Percentiles rank a stretch among this genome's conserved stretches.
phyloP scores from a whole-genome alignment of 1,140 invertebrate species.

The Paralvinella palmiformis region DNA sequence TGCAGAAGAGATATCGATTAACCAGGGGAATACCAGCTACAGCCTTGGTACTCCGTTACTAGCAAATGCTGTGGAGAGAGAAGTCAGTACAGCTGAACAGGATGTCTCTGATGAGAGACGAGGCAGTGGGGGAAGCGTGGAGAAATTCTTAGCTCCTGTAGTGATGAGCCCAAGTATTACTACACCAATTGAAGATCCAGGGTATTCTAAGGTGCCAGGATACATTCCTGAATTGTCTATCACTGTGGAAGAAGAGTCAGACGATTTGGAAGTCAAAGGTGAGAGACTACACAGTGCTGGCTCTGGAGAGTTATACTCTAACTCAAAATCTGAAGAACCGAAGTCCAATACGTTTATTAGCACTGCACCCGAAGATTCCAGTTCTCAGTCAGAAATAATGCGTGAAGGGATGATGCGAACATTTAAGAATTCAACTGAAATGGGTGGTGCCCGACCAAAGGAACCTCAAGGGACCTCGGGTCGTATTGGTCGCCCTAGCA shows the following conservation, averaged over 20 bases:
- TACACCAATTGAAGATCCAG: slow-evolving; percentile 25
- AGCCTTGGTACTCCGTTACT: not conserved
- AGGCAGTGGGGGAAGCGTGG: slow-evolving; percentile 23
- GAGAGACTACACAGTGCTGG: not conserved
- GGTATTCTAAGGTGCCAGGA: slow-evolving; percentile 15
- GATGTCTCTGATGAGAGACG: slow-evolving; percentile 22
- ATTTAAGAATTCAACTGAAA: no score
- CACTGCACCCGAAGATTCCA: not conserved
- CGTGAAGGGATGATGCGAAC: no score
- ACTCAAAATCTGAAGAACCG: no score
- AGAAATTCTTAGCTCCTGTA: slow-evolving; percentile 2
- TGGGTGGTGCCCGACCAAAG: slow-evolving; percentile 18
- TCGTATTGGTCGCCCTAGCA: slow-evolving; percentile 25
- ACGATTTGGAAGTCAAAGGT: slow-evolving; percentile 4
- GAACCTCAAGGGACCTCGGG: not conserved
- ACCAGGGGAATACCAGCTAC: not conserved
- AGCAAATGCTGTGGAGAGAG: slow-evolving; percentile 3
- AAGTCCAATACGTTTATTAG: not conserved
- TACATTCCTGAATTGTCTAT: slow-evolving; percentile 1
- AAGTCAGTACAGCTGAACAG: slow-evolving; percentile 1
- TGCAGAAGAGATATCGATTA: not conserved
- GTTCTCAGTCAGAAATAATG: not conserved
- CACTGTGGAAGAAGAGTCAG: not conserved
- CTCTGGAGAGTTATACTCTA: no score
- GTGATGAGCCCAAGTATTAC: not conserved